phyloP scores from a whole-genome alignment of 2,113 vertebrate genomes.

The Ia io region DNA sequence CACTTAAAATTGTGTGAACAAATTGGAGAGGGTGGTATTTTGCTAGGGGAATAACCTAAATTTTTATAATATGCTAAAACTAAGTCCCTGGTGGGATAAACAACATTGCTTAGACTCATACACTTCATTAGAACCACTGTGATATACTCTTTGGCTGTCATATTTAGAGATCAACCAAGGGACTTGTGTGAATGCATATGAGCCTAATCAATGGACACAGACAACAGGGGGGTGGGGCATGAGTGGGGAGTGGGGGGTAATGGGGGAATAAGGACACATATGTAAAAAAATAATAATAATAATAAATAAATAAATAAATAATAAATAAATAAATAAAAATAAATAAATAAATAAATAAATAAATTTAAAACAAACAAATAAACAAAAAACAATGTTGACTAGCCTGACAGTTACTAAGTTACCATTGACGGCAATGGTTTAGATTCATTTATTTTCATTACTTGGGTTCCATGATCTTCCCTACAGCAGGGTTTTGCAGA shows the following conservation, averaged over 20 bases:
- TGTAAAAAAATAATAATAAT: too few relatives aligned
- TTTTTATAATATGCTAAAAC: neutral
- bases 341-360: too few relatives aligned
- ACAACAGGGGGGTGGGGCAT: too few relatives aligned
- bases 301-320: too few relatives aligned
- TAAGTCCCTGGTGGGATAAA: neutral
- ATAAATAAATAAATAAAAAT: too few relatives aligned
- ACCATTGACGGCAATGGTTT: neutral
- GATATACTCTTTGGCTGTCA: neutral
- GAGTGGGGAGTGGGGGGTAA: too few relatives aligned
- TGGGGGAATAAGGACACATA: too few relatives aligned
- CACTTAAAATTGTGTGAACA: neutral
- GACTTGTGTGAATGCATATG: too few relatives aligned
- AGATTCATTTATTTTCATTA: conserved; percentile 1
- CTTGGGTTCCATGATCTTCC: neutral
- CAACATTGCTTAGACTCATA: neutral
- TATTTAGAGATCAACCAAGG: too few relatives aligned
- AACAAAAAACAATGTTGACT: neutral
- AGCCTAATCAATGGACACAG: too few relatives aligned
- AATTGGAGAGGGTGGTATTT: neutral
- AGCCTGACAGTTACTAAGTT: neutral
- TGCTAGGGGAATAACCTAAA: neutral
- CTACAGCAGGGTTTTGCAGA: neutral
- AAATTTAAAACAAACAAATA: neutral
- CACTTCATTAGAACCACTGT: neutral